Percentiles rank a stretch among this genome's conserved stretches.
Evolutionary conservation across 2,888 invertebrate genomes (phyloP).

Genomic region (Acrocyrtus sp.): DNA sequence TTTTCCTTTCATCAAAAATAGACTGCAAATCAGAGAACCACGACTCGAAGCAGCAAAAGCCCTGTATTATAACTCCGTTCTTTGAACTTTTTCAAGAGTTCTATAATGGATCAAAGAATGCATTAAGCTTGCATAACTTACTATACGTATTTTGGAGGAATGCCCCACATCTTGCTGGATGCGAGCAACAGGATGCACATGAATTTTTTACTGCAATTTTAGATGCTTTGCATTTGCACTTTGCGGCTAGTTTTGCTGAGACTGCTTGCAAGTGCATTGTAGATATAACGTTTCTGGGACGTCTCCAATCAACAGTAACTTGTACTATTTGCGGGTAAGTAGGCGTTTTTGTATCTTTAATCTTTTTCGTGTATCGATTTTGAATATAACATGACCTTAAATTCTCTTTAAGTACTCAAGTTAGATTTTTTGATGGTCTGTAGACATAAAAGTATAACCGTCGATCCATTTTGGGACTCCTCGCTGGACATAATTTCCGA

Average conservation of each 20-base stretch:
- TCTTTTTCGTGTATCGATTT: not conserved
- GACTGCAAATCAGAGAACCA: slow-evolving; percentile 71
- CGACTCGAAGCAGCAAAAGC: slow-evolving; percentile 55
- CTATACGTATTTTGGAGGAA: slow-evolving; percentile 77
- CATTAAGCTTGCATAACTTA: slow-evolving; percentile 87
- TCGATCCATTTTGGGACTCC: slow-evolving; percentile 98
- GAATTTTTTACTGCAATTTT: slow-evolving; percentile 98
- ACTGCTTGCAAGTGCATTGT: slow-evolving; percentile 90
- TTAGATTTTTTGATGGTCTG: slow-evolving; percentile 61
- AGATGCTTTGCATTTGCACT: slow-evolving; percentile 90
- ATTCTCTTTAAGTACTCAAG: too few relatives aligned
- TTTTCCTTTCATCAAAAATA: slow-evolving; percentile 93
- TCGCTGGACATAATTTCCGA: slow-evolving; percentile 80
- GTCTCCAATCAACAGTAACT: slow-evolving; percentile 94
- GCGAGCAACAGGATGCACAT: slow-evolving; percentile 98
- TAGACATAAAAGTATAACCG: slow-evolving; percentile 93
- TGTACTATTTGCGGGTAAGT: slow-evolving; percentile 90
- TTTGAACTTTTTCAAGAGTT: slow-evolving; percentile 97
- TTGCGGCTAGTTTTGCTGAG: slow-evolving; percentile 44
- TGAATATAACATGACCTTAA: not conserved
- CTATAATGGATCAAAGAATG: slow-evolving; percentile 89
- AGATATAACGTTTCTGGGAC: slow-evolving; percentile 96
- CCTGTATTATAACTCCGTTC: slow-evolving; percentile 94
- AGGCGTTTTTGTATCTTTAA: not conserved
- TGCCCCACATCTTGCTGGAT: slow-evolving; percentile 92